Evolutionary conservation across 2,888 invertebrate genomes (phyloP).

Genomic region (Lochmaea crataegi): DNA sequence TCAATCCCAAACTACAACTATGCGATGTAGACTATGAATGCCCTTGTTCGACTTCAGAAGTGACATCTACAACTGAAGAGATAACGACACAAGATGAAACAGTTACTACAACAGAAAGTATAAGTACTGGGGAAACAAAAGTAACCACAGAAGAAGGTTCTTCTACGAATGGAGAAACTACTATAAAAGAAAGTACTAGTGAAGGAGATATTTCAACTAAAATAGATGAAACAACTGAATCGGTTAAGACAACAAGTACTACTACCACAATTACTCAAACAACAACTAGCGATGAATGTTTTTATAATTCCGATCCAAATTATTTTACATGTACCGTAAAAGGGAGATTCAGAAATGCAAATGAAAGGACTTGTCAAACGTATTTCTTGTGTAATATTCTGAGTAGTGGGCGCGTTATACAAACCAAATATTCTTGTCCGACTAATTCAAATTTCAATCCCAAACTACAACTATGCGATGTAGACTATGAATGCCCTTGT

Average conservation of each 20-base stretch:
- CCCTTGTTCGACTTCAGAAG: constrained; percentile 10
- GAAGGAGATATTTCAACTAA: neutral
- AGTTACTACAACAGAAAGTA: neutral
- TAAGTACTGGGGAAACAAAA: no score
- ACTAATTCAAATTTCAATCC: constrained; percentile 62
- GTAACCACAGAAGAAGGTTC: neutral
- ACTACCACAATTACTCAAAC: neutral
- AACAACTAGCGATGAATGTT: neutral
- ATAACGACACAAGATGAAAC: neutral
- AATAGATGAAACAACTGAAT: no score
- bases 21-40: no score
- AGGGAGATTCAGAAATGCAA: constrained; percentile 64
- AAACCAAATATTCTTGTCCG: constrained; percentile 53
- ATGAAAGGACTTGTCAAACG: constrained; percentile 56
- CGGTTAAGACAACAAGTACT: neutral
- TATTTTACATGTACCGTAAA: constrained; percentile 53
- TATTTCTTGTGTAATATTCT: constrained; percentile 50
- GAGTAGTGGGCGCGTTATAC: constrained; percentile 54
- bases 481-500: constrained; percentile 61
- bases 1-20: no score
- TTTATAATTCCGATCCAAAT: constrained; percentile 5
- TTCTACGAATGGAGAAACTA: neutral
- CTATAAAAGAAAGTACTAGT: neutral
- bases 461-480: constrained; percentile 61
- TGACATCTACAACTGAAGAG: constrained; percentile 1